These are phyloP conservation scores for Pituophis catenifer DNA, from an alignment of 2,113 vertebrate species.

Conservation along the genomic window DNA sequence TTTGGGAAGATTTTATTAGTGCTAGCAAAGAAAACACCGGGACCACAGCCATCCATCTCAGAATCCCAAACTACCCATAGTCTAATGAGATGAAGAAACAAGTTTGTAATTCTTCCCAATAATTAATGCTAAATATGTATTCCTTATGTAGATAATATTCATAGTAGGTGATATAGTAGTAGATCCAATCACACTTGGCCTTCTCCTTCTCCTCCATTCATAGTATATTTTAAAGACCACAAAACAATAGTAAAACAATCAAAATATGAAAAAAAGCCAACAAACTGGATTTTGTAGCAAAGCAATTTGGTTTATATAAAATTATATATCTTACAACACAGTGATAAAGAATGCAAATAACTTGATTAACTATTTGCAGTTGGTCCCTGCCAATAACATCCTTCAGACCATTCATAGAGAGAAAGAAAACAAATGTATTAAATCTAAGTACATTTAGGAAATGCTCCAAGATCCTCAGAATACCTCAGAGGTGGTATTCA, in stretches of 20 bases:
- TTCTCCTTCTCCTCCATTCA: neutral
- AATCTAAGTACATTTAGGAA: slow-evolving; percentile 29
- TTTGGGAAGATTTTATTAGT: neutral
- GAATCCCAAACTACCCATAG: neutral
- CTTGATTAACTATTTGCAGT: neutral
- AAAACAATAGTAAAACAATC: neutral
- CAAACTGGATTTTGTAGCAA: neutral
- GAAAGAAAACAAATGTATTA: neutral
- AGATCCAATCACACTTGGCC: neutral
- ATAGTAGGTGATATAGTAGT: neutral
- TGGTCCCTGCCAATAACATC: neutral
- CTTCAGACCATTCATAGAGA: neutral
- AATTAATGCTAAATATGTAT: neutral
- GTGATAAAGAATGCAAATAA: neutral
- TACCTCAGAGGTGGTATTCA: neutral
- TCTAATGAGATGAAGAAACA: neutral
- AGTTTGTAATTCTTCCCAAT: neutral
- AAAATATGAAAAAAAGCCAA: neutral
- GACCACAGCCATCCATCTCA: neutral
- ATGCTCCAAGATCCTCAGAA: neutral
- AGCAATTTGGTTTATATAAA: neutral
- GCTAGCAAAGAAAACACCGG: neutral
- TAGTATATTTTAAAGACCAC: neutral
- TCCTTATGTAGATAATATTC: neutral
- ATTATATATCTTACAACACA: neutral